phyloP scores from a whole-genome alignment of 2,113 vertebrate genomes.

The Neolamprologus tretocephalus region DNA sequence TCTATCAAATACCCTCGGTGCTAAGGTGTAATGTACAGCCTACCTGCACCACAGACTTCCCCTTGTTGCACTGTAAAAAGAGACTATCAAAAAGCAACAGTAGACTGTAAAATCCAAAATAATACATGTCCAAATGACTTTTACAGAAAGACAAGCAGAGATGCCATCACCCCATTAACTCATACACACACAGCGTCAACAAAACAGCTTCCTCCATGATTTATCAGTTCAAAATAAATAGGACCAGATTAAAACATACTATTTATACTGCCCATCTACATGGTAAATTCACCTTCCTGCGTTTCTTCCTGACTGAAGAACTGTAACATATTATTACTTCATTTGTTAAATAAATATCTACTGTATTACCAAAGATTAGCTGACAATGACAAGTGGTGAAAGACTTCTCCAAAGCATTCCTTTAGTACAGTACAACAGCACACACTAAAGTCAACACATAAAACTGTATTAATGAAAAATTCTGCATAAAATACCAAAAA shows the following conservation, averaged over 20 bases:
- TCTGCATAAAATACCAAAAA: not conserved
- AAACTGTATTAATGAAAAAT: not conserved
- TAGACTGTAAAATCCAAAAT: not conserved
- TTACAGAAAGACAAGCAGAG: not conserved
- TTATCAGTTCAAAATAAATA: not conserved
- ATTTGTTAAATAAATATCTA: not conserved
- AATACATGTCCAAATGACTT: not conserved
- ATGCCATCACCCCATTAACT: not conserved
- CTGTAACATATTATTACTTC: not conserved
- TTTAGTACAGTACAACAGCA: not conserved
- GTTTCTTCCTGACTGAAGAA: not conserved
- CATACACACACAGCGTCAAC: not conserved
- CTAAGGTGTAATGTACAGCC: not conserved
- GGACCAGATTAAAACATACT: not conserved
- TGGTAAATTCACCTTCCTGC: not conserved
- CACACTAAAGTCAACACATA: not conserved
- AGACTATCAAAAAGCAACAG: not conserved
- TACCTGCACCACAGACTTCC: not conserved
- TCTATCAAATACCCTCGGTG: not conserved
- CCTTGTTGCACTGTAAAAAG: not conserved
- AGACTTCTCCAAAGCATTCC: not conserved
- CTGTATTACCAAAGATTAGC: not conserved
- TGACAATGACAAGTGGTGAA: not conserved
- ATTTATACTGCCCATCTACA: not conserved
- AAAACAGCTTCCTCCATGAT: not conserved